Conservation (phyloP, 2,888 invertebrate genomes). For the Diadromus collaris region DNA sequence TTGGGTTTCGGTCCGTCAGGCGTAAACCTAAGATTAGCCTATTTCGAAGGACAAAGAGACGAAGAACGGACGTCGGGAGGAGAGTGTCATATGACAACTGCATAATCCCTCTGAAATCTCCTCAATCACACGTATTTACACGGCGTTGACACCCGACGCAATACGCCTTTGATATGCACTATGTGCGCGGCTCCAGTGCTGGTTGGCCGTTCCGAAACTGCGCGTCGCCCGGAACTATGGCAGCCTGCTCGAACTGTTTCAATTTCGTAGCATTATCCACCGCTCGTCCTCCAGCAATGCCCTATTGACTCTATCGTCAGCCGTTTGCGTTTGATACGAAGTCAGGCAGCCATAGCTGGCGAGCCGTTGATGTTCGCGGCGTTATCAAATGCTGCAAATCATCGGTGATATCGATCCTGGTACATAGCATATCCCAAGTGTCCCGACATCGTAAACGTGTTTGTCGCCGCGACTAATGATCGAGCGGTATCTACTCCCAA, state of each 20-base stretch:
- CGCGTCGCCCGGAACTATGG: slow-evolving; percentile 16
- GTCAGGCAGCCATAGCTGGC: background rate
- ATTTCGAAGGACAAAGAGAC: slow-evolving; percentile 24
- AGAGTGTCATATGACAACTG: background rate
- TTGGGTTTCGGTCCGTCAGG: slow-evolving; percentile 45
- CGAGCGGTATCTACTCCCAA: background rate
- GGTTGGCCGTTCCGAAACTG: slow-evolving; percentile 21
- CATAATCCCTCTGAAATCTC: slow-evolving; percentile 3
- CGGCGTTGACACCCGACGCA: slow-evolving; percentile 4
- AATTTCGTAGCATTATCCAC: slow-evolving; percentile 34
- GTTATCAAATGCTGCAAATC: slow-evolving; percentile 28
- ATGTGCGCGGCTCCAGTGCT: background rate
- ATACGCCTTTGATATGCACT: slow-evolving; percentile 29
- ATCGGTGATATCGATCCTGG: slow-evolving; percentile 23
- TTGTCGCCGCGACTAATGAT: background rate
- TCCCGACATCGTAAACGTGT: background rate
- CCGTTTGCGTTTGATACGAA: slow-evolving; percentile 11
- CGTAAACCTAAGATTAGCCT: slow-evolving; percentile 23
- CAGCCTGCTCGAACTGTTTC: slow-evolving; percentile 8
- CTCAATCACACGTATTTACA: background rate
- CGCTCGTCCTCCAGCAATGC: slow-evolving; percentile 12
- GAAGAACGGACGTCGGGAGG: background rate
- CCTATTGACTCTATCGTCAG: slow-evolving; percentile 31
- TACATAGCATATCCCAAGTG: background rate
- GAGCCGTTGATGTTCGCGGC: slow-evolving; percentile 2